phyloP scores from a whole-genome alignment of 2,888 invertebrate genomes.

The Norana najaformis region DNA sequence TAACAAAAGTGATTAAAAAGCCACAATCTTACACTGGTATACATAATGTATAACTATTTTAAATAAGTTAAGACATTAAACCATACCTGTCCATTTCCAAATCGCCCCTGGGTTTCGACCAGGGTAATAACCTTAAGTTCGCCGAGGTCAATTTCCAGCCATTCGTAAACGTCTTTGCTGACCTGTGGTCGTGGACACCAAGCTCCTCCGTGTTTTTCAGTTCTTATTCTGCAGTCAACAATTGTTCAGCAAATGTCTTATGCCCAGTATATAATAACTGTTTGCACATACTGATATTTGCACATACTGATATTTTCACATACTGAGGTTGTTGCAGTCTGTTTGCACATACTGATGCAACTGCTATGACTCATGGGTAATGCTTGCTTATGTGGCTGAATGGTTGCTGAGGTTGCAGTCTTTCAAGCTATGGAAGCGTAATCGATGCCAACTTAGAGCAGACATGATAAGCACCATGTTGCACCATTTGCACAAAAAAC shows the following conservation, averaged over 20 bases:
- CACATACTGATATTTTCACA: not conserved
- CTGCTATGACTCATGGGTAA: not conserved
- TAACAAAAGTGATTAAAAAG: not conserved
- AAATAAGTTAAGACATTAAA: not conserved
- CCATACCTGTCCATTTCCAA: conserved; percentile 77
- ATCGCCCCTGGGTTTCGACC: conserved; percentile 86
- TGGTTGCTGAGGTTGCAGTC: not conserved
- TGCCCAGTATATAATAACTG: not conserved
- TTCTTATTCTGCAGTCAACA: conserved; percentile 37
- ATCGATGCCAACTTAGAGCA: not conserved
- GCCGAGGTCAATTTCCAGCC: conserved; percentile 79
- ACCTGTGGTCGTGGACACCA: conserved; percentile 88
- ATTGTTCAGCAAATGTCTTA: not conserved
- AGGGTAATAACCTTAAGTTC: conserved; percentile 80
- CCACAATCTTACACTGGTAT: no score
- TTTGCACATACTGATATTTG: not conserved
- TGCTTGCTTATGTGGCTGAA: not conserved
- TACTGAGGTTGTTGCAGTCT: no score
- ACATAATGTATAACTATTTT: no score
- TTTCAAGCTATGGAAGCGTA: not conserved
- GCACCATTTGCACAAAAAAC: not conserved
- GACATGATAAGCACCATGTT: not conserved
- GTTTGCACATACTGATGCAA: not conserved
- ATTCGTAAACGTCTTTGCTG: conserved; percentile 73
- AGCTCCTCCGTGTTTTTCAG: conserved; percentile 82